Evolutionary conservation across 1,140 invertebrate genomes (phyloP).

Genomic region (Temnothorax longispinosus): DNA sequence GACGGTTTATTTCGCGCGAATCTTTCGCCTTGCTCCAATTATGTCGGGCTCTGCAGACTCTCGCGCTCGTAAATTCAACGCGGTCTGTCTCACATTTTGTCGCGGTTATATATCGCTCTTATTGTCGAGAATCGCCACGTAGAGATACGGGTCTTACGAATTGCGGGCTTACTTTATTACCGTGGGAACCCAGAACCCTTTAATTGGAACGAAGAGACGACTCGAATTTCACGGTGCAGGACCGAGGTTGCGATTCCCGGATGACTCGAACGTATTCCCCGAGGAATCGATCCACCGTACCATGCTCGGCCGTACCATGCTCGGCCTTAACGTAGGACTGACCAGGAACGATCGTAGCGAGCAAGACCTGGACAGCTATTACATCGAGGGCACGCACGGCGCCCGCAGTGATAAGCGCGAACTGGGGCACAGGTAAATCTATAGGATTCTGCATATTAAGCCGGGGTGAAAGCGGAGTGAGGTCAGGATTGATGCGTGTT

Average conservation of each 20-base stretch:
- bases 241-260: conserved; percentile 67
- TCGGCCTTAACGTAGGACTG: conserved; percentile 71
- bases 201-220: conserved; percentile 16
- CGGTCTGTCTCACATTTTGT: background rate
- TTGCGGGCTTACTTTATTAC: background rate
- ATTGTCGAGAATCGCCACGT: background rate
- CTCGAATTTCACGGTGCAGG: conserved; percentile 58
- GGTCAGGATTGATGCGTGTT: background rate
- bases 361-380: conserved; percentile 86
- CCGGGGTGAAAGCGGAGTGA: background rate
- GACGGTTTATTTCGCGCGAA: too few species aligned
- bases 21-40: background rate
- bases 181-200: background rate
- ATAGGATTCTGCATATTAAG: conserved; percentile 16
- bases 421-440: conserved; percentile 87
- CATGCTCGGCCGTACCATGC: conserved; percentile 62
- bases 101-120: background rate
- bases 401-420: conserved; percentile 86
- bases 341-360: conserved; percentile 85
- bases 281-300: conserved; percentile 59
- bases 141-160: background rate
- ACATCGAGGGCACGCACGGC: conserved; percentile 85
- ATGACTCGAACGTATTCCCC: conserved; percentile 65
- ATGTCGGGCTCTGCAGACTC: background rate
- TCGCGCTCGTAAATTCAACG: background rate